Evolutionary conservation across 1,140 invertebrate species (phyloP).

Genomic region (Leptinotarsa defecta): DNA sequence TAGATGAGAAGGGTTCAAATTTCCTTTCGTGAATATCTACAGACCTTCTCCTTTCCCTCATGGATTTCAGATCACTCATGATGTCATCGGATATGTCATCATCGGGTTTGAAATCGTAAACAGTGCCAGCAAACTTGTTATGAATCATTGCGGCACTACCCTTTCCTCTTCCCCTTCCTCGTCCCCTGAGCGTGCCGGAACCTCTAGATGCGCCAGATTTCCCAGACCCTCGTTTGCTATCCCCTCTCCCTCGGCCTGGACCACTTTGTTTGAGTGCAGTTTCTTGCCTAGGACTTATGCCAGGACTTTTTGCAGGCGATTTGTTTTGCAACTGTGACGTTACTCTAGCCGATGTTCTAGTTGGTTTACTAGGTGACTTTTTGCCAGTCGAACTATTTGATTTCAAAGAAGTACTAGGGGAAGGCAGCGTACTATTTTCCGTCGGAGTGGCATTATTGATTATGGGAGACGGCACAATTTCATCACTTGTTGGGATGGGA

Average conservation of each 20-base stretch:
- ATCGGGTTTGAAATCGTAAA: slow-evolving; percentile 85
- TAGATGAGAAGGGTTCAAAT: slow-evolving; percentile 59
- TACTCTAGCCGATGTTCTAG: slow-evolving; percentile 66
- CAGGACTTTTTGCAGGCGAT: slow-evolving; percentile 74
- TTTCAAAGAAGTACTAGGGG: slow-evolving; percentile 52
- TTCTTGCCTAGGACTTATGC: slow-evolving; percentile 69
- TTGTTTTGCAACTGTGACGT: slow-evolving; percentile 64
- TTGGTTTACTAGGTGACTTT: slow-evolving; percentile 69
- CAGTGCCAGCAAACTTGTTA: slow-evolving; percentile 81
- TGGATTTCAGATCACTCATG: slow-evolving; percentile 77
- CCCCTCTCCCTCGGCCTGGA: slow-evolving; percentile 42
- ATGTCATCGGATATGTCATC: slow-evolving; percentile 78
- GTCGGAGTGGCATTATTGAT: slow-evolving; percentile 25
- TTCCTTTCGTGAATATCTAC: slow-evolving; percentile 72
- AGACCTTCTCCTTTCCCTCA: slow-evolving; percentile 79
- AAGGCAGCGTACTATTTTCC: slow-evolving; percentile 39
- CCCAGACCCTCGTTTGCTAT: slow-evolving; percentile 46
- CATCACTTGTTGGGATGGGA: slow-evolving; percentile 29
- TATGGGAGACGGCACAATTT: slow-evolving; percentile 32
- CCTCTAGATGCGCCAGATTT: slow-evolving; percentile 61
- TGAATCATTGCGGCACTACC: slow-evolving; percentile 64
- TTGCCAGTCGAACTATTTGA: slow-evolving; percentile 58
- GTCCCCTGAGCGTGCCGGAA: slow-evolving; percentile 65
- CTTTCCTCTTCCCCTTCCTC: slow-evolving; percentile 72
- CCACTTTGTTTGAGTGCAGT: slow-evolving; percentile 32